phyloP scores from a whole-genome alignment of 1,140 invertebrate species.

The Metopolophium dirhodum region DNA sequence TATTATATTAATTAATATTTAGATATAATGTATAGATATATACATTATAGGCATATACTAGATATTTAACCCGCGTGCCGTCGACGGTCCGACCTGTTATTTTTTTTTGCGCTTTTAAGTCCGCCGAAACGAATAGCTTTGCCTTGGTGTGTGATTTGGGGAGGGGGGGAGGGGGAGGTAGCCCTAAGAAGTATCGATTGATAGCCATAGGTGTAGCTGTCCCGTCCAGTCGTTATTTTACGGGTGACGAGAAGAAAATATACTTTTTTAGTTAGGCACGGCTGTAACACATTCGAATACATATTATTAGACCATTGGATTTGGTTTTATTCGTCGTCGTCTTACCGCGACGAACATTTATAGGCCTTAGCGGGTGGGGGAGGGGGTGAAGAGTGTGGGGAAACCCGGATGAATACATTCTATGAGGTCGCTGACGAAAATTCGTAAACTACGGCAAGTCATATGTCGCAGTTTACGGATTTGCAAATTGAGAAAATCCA shows the following conservation, averaged over 20 bases:
- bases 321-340: background rate
- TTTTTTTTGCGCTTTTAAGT: background rate
- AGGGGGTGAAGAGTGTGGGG: no score
- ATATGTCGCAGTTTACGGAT: background rate
- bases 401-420: background rate
- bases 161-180: background rate
- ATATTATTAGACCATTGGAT: background rate
- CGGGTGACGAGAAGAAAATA: background rate
- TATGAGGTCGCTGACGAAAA: background rate
- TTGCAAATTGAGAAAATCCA: background rate
- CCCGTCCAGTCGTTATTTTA: no score
- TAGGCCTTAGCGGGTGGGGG: background rate
- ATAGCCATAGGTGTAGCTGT: no score
- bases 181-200: no score
- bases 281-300: background rate
- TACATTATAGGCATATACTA: background rate
- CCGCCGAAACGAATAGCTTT: background rate
- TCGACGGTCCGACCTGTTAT: background rate
- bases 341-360: background rate
- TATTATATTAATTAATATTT: background rate
- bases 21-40: background rate
- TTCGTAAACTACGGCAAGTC: background rate
- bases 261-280: background rate
- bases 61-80: background rate
- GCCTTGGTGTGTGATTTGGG: background rate